These are phyloP conservation scores for Caenorhabditis zanzibari DNA, from an alignment of 2,888 invertebrate genomes.

Conservation along the genomic window DNA sequence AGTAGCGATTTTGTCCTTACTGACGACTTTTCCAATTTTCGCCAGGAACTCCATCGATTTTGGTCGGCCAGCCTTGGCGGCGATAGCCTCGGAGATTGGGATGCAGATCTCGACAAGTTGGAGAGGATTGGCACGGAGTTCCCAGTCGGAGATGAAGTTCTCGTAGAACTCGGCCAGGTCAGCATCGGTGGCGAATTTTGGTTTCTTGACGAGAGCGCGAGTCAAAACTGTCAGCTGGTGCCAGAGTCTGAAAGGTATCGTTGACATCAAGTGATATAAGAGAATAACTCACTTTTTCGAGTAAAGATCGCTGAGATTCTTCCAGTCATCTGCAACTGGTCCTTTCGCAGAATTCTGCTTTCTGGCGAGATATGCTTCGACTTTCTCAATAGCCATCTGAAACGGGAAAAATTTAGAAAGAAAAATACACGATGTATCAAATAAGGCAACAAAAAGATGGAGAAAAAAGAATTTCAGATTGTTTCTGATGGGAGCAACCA, in stretches of 20 bases:
- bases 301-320: constrained; percentile 77
- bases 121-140: constrained; percentile 96
- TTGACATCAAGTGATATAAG: no score
- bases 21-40: constrained; percentile 92
- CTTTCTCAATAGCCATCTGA: constrained; percentile 72
- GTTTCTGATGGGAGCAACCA: no score
- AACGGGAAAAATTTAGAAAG: background rate
- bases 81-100: constrained; percentile 84
- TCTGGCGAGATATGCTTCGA: constrained; percentile 76
- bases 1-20: constrained; percentile 88
- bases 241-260: constrained; percentile 82
- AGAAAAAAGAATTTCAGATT: no score
- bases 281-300: constrained; percentile 75
- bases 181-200: constrained; percentile 66
- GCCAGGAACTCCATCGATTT: constrained; percentile 88
- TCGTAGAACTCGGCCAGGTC: constrained; percentile 88
- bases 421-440: background rate
- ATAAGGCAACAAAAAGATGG: background rate
- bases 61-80: constrained; percentile 39
- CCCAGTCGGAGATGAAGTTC: constrained; percentile 92
- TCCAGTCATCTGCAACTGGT: constrained; percentile 79
- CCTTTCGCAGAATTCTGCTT: constrained; percentile 75
- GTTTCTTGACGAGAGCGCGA: constrained; percentile 70
- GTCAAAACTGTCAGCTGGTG: constrained; percentile 79
- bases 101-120: constrained; percentile 91